phyloP scores from a whole-genome alignment of 2,113 vertebrate species.

The Tyto alba region DNA sequence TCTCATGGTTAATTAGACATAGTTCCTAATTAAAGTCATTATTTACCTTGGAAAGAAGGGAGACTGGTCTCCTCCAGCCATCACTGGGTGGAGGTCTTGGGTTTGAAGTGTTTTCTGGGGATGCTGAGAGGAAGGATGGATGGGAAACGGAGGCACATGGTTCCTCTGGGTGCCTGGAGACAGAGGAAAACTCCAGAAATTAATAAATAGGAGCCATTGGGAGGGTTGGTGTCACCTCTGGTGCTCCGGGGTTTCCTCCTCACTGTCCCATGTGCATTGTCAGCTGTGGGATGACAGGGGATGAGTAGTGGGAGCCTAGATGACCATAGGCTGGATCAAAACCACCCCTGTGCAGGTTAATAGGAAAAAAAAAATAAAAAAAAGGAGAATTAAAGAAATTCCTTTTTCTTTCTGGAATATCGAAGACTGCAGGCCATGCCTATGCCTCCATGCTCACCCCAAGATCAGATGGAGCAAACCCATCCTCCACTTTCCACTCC shows the following conservation, averaged over 20 bases:
- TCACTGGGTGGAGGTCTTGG: not conserved
- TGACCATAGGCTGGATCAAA: not conserved
- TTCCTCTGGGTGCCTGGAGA: not conserved
- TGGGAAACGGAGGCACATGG: rapidly evolving
- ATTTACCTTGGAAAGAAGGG: slow-evolving; percentile 63
- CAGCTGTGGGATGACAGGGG: not conserved
- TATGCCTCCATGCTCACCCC: rapidly evolving
- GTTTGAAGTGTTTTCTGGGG: not conserved
- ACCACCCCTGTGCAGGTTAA: not conserved
- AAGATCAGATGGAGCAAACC: not conserved
- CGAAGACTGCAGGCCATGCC: not conserved
- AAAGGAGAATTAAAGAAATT: not conserved
- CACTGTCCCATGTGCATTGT: rapidly evolving
- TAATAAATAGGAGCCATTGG: not conserved
- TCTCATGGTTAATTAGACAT: slow-evolving; percentile 51
- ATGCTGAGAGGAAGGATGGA: not conserved
- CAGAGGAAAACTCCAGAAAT: not conserved
- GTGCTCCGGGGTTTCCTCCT: not conserved
- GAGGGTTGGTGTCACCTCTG: not conserved
- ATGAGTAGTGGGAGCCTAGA: rapidly evolving
- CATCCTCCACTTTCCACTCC: not conserved
- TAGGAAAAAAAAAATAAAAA: not conserved
- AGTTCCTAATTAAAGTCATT: slow-evolving; percentile 68
- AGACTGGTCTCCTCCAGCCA: not conserved
- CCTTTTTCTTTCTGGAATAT: not conserved